phyloP scores from a whole-genome alignment of 2,888 invertebrate species.

The Aleiodes alternator region DNA sequence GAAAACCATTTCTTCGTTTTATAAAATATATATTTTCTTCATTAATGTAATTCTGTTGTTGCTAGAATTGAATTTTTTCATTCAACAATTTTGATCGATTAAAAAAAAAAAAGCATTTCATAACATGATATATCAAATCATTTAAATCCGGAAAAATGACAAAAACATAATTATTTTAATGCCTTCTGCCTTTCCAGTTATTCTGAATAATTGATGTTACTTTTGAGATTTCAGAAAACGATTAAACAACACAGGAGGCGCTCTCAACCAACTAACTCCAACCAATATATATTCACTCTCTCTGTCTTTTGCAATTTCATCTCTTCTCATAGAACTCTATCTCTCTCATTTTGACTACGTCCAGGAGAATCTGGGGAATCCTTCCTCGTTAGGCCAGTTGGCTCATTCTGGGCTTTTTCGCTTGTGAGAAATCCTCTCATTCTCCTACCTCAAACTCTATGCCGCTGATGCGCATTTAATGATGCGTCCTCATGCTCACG shows the following conservation, averaged over 20 bases:
- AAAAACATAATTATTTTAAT: neutral
- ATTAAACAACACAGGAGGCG: slow-evolving; percentile 25
- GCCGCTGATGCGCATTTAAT: slow-evolving; percentile 56
- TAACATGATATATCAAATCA: neutral
- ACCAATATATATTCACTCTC: slow-evolving; percentile 34
- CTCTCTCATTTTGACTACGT: too few species aligned
- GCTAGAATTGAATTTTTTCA: too few species aligned
- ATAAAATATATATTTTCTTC: slow-evolving; percentile 4
- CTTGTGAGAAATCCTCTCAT: slow-evolving; percentile 35
- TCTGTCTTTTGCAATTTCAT: neutral
- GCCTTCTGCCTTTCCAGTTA: neutral
- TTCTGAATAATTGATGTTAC: neutral
- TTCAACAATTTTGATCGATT: too few species aligned
- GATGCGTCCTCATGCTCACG: slow-evolving; percentile 50
- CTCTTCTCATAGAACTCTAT: slow-evolving; percentile 17
- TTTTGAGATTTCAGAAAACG: slow-evolving; percentile 12
- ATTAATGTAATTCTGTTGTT: too few species aligned
- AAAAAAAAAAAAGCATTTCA: too few species aligned
- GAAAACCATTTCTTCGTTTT: too few species aligned
- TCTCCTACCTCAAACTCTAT: slow-evolving; percentile 35
- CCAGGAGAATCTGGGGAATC: slow-evolving; percentile 63
- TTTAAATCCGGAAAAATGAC: neutral
- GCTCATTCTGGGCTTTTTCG: slow-evolving; percentile 40
- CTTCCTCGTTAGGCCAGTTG: slow-evolving; percentile 62
- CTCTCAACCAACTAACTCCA: slow-evolving; percentile 11